Base-by-base conservation (phyloP, 2,888 invertebrate genomes). In the Phytoseiulus persimilis region DNA sequence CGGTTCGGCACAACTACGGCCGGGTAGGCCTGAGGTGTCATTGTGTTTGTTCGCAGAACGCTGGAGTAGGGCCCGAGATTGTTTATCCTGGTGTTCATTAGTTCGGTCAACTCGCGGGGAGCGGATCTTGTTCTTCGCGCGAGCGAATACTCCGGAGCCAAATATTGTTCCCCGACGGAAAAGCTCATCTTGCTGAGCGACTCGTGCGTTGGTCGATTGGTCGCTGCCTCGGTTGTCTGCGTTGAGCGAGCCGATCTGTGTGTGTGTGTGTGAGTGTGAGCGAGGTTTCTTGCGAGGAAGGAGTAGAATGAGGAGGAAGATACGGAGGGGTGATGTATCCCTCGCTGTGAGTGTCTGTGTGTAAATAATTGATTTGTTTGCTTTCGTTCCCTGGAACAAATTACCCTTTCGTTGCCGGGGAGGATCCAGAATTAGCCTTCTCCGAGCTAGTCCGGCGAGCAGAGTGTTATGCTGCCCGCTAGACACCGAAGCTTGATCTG, bases 301-400 rank as follows among this genome's bases (percentile, higher is more conserved):
- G 28, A 28, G 28, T 23, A 65, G 65, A 65, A 65, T 28, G 18
- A 65, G 18, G 28, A 28, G 28, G 1, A 23, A 46, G 46, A 46
- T 3, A 65, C 65, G 65, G 18, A 65, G 65, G 65, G 65, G 65
- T 18, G 65, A 65, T 65, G 65, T 65, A 65, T 65, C 65, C 65
- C 65, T 65, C 65, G 65, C 65, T 65, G 65, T 65, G 65, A 65
- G 65, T 65, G 65, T 87, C 87, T n/a, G 87, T 45, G 33, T 39
- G 87, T 87, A 87, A 87, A 87, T 87, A 87, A 87, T 87, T 87
- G 87, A 87, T 87, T 87, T 87, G 87, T 87, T 87, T 87, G 87
- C 87, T 31, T 87, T 65, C 65, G 65, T 65, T 65, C 65, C 65
- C 65, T 65, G 11, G 65, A 14, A 28, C 65, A 65, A 65, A 65